Evolutionary conservation across 2,888 invertebrate species (phyloP).

Genomic region (Protonemura montana): DNA sequence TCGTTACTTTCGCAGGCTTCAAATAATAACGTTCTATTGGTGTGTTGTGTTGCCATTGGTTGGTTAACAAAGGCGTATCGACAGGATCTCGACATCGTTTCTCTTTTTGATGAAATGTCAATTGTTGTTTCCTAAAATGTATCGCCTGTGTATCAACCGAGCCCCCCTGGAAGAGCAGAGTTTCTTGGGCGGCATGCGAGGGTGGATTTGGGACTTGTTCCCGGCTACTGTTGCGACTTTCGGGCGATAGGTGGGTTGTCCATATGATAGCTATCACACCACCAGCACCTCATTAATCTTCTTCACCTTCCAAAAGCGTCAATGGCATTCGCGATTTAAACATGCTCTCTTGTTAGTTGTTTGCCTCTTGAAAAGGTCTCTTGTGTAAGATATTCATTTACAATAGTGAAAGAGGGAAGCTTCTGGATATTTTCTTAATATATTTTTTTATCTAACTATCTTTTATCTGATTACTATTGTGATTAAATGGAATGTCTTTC

Average conservation of each 20-base stretch:
- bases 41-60: constrained; percentile 10
- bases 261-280: not conserved
- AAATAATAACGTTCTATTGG: constrained; percentile 19
- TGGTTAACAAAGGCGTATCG: constrained; percentile 26
- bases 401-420: constrained; percentile 38
- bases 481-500: constrained; percentile 29
- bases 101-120: not conserved
- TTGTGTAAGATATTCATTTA: constrained; percentile 35
- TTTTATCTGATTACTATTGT: constrained; percentile 35
- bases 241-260: not conserved
- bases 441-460: constrained; percentile 36
- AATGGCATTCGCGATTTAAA: constrained; percentile 37
- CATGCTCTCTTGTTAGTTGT: constrained; percentile 39
- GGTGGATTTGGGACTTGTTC: constrained; percentile 5
- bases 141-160: constrained; percentile 22
- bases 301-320: constrained; percentile 27
- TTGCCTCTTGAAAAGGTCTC: constrained; percentile 40
- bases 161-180: not conserved
- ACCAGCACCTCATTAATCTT: constrained; percentile 34
- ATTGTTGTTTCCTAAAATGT: constrained; percentile 26
- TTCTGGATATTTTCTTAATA: constrained; percentile 38
- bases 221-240: constrained; percentile 31
- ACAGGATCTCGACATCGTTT: not conserved
- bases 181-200: no score
- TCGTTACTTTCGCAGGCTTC: constrained; percentile 26